Base-by-base conservation (phyloP, 2,113 vertebrate genomes). In the Actinemys pallida region DNA sequence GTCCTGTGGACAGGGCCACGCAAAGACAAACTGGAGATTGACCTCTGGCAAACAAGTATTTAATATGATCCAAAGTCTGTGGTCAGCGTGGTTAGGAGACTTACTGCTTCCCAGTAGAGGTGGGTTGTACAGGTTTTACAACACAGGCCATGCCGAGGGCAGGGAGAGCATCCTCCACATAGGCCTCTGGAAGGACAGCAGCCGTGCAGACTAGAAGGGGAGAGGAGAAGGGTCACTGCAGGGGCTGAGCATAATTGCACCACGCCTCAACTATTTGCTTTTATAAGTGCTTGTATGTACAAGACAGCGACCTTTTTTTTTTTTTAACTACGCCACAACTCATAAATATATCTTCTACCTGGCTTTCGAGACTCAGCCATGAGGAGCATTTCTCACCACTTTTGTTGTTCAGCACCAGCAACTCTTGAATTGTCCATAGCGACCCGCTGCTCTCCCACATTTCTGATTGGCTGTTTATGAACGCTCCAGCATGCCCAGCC, bases 201-300 rank as follows among this genome's bases (percentile, higher is more conserved):
- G 42, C 45, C 19, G 5, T 47, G 83, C n/a, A 87, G 69, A 47
- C 39, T 3, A 5, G 11, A 19, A 0, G 1, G 10, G 69, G 59
- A 2, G 2, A 2, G 2, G 20, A 0, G 0, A 1, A 1, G 57
- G 45, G 11, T 8, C 3, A 25, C 53, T 47, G 45, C 8, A 87
- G 39, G 47, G 20, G 31, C n/a, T 75, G 80, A 29, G 87, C 19
- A 84, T 54, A 49, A 19, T 25, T 8, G 24, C 87, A 86, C 86
- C 95, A 98, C 93, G 86, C 95, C 95, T 95, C 95, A 96, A 62
- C 49, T 94, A 31, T 87, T 85, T 84, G 62, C 19, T 91, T 92
- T 92, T 93, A 0, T 2, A 62, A 24, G 20, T 2, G 88, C 16
- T 90, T 11, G 8, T 1, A 4, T 65, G 62, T 45, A 90, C 10